These are phyloP conservation scores for Crax fasciolata DNA, from an alignment of 2,797 vertebrate species.

Conservation along the genomic window DNA sequence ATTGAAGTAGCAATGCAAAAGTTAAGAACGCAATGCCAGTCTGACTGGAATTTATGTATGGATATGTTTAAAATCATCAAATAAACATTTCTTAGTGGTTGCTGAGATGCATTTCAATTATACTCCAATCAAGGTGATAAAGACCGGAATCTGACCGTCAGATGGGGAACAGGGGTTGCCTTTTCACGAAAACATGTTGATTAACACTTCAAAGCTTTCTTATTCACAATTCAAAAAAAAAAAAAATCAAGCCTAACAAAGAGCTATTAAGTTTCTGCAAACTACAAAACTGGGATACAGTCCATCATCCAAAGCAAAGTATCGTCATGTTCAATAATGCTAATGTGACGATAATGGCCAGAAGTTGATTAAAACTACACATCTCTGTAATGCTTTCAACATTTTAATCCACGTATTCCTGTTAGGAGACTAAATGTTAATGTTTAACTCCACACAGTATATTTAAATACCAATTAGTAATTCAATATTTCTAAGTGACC, in stretches of 20 bases:
- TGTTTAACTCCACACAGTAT: background rate
- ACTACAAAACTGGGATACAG: background rate
- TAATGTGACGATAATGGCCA: background rate
- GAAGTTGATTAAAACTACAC: constrained; percentile 6
- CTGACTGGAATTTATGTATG: background rate
- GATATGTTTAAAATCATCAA: background rate
- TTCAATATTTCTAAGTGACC: constrained; percentile 1
- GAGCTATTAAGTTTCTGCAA: background rate
- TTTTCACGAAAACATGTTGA: background rate
- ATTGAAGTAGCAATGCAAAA: background rate
- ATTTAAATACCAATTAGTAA: constrained; percentile 30
- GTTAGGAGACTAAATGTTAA: constrained; percentile 31
- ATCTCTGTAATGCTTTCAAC: constrained; percentile 9
- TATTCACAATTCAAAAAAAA: background rate
- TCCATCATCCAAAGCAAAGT: background rate
- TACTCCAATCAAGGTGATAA: background rate
- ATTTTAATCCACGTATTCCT: constrained; percentile 42
- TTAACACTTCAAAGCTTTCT: background rate
- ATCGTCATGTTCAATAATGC: background rate
- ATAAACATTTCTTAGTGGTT: background rate
- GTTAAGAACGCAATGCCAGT: background rate
- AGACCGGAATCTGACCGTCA: background rate
- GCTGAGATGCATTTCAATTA: background rate
- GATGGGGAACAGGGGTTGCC: background rate
- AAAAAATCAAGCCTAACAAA: background rate